Evolutionary conservation across 2,113 vertebrate species (phyloP).

Genomic region (Spheniscus mendiculus): DNA sequence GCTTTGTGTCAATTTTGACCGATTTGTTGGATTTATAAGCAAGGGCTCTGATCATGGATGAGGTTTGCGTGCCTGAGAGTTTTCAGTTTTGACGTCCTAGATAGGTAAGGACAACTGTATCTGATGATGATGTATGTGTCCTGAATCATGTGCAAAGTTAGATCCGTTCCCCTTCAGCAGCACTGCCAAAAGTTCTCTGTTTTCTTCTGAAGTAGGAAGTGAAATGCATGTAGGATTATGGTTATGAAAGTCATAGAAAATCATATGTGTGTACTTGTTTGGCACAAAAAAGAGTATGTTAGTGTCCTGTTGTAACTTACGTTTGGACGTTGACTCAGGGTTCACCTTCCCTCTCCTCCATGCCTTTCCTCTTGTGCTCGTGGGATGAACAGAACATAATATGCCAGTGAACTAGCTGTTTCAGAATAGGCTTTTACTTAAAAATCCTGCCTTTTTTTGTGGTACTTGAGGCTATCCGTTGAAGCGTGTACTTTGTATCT

Average conservation of each 20-base stretch:
- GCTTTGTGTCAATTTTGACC: background rate
- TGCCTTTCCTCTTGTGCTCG: background rate
- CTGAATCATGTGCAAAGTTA: background rate
- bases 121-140: background rate
- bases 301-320: background rate
- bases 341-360: background rate
- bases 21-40: background rate
- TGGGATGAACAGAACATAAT: background rate
- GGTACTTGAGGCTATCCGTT: background rate
- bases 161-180: background rate
- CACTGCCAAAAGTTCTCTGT: background rate
- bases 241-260: background rate
- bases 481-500: background rate
- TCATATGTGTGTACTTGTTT: background rate
- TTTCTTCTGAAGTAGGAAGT: background rate
- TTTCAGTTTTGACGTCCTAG: background rate
- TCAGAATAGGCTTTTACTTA: background rate
- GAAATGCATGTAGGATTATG: background rate
- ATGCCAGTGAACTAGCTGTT: background rate
- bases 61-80: background rate
- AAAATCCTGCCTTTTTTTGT: background rate
- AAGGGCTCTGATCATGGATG: rapidly evolving
- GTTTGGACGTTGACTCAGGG: background rate
- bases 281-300: background rate
- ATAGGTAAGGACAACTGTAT: background rate